Evolutionary conservation across 1,140 invertebrate genomes (phyloP), one percentile per base, ranked within the genome.

Genomic region (Drosophila azteca): DNA sequence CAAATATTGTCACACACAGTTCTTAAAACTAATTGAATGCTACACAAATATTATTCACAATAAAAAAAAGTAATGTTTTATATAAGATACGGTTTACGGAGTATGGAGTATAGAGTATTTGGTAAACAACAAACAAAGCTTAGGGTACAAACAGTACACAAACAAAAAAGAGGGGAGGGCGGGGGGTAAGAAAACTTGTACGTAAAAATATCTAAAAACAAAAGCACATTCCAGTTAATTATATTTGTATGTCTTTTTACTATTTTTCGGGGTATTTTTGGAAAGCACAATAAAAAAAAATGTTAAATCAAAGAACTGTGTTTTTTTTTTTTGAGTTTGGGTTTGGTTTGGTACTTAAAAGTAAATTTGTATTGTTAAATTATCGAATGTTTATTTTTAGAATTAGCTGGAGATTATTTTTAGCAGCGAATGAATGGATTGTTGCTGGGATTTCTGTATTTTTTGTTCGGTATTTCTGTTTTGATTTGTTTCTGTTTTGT

Each of bases 191-290:
- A 65, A 72, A 77, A 82, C 77, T 88, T 79, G 76, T 82, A 87
- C 79, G 83, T 83, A 88, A 87, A 39, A 87, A 87, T 88, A 88
- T 88, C 82, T 88, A 88, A 88, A 88, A 87, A 88, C 67, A 88
- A 88, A 88, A 78, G 82, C 78, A 87, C 77, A 87, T 85, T 81
- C 72, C 72, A 81, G 74, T 85, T 76, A 73, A 73, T 73, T 63
- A 50, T 73, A 53, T 71, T 50, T 41, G 6, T 22, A 22, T 31
- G 17, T 39, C 8, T 29, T 63, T 45, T 67, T 26, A 26, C 24
- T 26, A 26, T 26, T 44, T 4, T 43, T 31, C 48, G 31, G 43
- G 15, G 5, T 45, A 57, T 68, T 55, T 67, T 48, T 48, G 57
- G 63, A 83, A 39, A 79, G 81, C 81, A 81, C 82, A 85, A 87